A percentile compares a stretch with the other conserved stretches of the same genome.
These are phyloP conservation scores for Elaphurus davidianus DNA, from an alignment of 2,113 vertebrate species.

Conservation along the genomic window DNA sequence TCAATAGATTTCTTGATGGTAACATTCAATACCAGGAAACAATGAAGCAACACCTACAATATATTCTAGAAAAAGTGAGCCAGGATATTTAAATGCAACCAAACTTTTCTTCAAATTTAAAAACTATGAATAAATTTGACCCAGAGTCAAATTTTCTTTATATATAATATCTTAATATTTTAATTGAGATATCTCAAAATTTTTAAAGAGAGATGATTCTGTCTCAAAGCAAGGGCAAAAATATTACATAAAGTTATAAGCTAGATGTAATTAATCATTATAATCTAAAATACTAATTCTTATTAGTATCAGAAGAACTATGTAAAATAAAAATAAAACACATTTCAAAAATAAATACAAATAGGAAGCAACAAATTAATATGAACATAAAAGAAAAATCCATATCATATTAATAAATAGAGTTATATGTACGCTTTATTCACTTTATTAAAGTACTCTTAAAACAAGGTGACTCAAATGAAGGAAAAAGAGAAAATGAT, in stretches of 20 bases:
- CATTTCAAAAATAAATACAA: neutral
- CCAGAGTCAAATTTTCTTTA: neutral
- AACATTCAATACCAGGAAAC: neutral
- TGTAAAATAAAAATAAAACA: neutral
- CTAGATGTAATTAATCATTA: neutral
- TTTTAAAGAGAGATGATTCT: neutral
- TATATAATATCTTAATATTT: slow-evolving; percentile 1
- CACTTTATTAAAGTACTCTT: neutral
- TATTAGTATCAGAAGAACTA: neutral
- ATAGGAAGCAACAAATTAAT: neutral
- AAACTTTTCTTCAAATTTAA: neutral
- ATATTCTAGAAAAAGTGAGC: neutral
- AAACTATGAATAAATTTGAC: neutral
- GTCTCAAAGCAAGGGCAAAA: neutral
- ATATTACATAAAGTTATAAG: neutral
- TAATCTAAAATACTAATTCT: neutral
- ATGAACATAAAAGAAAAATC: neutral
- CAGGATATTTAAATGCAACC: neutral
- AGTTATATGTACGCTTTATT: neutral
- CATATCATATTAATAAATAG: neutral
- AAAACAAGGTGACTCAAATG: neutral
- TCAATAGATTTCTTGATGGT: neutral
- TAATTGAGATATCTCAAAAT: neutral
- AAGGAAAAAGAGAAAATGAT: neutral
- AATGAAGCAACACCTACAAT: neutral